Evolutionary conservation across 1,140 invertebrate species (phyloP), one percentile per base, ranked within the genome.

Genomic region (Bombus impatiens): DNA sequence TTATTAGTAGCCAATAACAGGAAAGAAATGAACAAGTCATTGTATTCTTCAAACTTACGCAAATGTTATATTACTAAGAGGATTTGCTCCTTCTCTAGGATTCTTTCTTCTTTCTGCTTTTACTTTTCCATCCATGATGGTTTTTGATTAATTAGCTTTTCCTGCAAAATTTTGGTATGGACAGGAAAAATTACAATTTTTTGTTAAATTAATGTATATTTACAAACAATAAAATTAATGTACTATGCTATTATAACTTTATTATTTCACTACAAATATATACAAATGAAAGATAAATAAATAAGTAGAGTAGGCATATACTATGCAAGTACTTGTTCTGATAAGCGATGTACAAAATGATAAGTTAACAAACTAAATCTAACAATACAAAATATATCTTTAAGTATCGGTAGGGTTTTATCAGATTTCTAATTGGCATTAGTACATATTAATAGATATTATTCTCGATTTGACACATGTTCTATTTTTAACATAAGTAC

Each of bases 81-180:
- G 92, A 93, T 96, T 96, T 32, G 96, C 96, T 86, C 93, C 93
- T 87, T 95, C 95, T 86, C 96, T 91, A 8, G 96, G 96, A 94
- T 96, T 95, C 77, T 95, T 95, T 67, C 92, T 93, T 81, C 94
- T 95, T 77, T 95, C 93, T 37, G 87, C 76, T 77, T 95, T 93
- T 53, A 78, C 88, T 88, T 93, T 95, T 74, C 93, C 94, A 88
- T 96, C 96, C 96, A 96, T 96, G 57, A 80, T 59, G 44, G 9
- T 25, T 57, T 42, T 44, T 53, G 12, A 71, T 78, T 62, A 83
- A 68, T 37, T 70, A 35, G n/a, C 22, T 35, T 67, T 75, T 28
- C 25, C 79, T 89, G 57, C 1, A 87, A 89, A 53, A 53, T 53
- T 53, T 53, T 22, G 1, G 47, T 2, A 2, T 8, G 47, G 47